These are phyloP conservation scores for Allygus modestus DNA, from an alignment of 2,888 invertebrate species.

Conservation along the genomic window DNA sequence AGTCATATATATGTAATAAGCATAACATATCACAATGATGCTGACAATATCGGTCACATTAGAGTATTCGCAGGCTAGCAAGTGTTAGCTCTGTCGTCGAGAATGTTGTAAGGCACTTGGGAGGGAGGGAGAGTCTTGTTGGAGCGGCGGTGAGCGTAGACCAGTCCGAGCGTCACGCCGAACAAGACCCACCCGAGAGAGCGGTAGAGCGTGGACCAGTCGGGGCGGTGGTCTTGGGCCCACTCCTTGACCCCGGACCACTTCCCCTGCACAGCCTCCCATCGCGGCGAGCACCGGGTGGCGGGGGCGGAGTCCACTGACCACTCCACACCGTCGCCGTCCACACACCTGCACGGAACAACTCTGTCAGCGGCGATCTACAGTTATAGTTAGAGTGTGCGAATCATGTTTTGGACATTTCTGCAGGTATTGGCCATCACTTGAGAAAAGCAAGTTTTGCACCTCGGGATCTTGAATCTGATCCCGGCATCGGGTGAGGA, in stretches of 20 bases:
- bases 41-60: too few species aligned
- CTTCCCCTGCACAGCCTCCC: neutral
- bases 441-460: too few species aligned
- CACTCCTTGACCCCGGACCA: neutral
- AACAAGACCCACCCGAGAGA: constrained; percentile 9
- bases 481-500: too few species aligned
- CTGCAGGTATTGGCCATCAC: too few species aligned
- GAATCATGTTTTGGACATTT: too few species aligned
- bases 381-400: too few species aligned
- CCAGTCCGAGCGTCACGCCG: neutral
- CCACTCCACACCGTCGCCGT: neutral
- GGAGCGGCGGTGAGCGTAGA: neutral
- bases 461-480: too few species aligned
- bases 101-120: constrained; percentile 15
- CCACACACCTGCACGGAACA: constrained; percentile 16
- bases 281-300: neutral
- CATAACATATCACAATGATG: too few species aligned
- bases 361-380: too few species aligned
- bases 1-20: too few species aligned
- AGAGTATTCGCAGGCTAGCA: too few species aligned
- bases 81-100: neutral
- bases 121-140: neutral
- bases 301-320: neutral
- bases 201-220: neutral
- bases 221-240: neutral